A percentile compares a stretch with the other conserved stretches of the same genome.
phyloP scores from a whole-genome alignment of 2,797 vertebrate species.

The Ctenosaura bakeri region DNA sequence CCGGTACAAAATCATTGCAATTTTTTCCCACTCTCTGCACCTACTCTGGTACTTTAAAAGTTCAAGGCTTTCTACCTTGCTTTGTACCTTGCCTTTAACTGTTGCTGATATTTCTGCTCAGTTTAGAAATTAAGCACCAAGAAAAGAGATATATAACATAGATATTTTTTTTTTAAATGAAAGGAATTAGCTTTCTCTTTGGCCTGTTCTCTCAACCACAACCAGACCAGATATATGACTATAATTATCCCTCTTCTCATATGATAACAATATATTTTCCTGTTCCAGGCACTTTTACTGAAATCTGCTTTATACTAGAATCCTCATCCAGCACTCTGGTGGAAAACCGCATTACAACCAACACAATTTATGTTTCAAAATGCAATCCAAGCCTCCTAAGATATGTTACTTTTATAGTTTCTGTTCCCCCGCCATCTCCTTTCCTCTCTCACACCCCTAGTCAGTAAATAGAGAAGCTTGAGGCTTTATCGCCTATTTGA shows the following conservation, averaged over 20 bases:
- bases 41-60: background rate
- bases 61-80: background rate
- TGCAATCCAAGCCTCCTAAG: background rate
- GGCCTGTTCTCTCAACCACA: background rate
- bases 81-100: background rate
- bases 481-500: constrained; percentile 25
- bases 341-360: constrained; percentile 20
- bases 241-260: constrained; percentile 1
- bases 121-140: constrained; percentile 9
- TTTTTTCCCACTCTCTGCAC: background rate
- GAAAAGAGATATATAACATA: background rate
- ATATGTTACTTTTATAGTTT: constrained; percentile 18
- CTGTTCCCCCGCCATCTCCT: background rate
- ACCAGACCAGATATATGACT: background rate
- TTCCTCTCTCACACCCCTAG: background rate
- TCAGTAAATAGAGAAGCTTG: constrained; percentile 39
- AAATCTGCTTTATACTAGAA: constrained; percentile 14
- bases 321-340: background rate
- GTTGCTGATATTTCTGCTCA: background rate
- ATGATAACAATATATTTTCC: constrained; percentile 14
- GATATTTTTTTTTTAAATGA: background rate
- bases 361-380: constrained; percentile 31
- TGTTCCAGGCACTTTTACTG: constrained; percentile 5
- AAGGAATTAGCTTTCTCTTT: constrained; percentile 1
- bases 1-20: too few species aligned